Evolutionary conservation across 2,113 vertebrate genomes (phyloP), one percentile per base, ranked within the genome.

Genomic region (Tauraco erythrolophus): DNA sequence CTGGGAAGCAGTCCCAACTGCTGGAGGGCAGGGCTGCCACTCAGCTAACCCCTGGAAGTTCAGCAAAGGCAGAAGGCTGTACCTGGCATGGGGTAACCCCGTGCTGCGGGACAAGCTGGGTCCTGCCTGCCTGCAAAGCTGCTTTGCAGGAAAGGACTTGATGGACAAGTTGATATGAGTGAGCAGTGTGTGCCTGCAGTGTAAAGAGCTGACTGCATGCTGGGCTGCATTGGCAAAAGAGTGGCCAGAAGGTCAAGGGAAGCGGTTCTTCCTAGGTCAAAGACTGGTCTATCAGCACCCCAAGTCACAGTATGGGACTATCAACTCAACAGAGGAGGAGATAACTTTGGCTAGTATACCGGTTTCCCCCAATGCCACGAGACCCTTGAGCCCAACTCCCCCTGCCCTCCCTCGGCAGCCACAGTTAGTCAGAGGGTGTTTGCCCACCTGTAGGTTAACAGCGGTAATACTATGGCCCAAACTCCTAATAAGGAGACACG

Each of bases 121-220:
- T 72, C 46, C 85, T 56, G 53, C 72, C 79, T 37, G 39, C 51
- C 79, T 31, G 30, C 57, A 65, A 27, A 41, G 82, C 69, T 28
- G 57, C 39, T 45, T 19, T 56, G 45, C 51, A 23, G 41, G 23
- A 35, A 46, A 58, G 35, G n/a, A 30, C 51, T 71, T 0, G 2
- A 54, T 0, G 0, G 39, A 48, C 2, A 2, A 16, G 28, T 10
- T 39, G 46, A 19, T 3, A 19, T 4, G 35, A 50, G 21, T 5
- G 1, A 58, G 65, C 33, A 39, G 71, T 0, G 23, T 1, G 8
- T 2, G 0, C 24, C 21, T 51, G 61, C 30, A 33, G 2, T 11
- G 46, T 12, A 57, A 64, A 37, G 33, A 41, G 39, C 37, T 14
- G 54, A 12, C 28, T 19, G 31, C 3, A 4, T 4, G 21, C 23